Conservation (phyloP, 2,888 invertebrate genomes). For the Metellina segmentata region DNA sequence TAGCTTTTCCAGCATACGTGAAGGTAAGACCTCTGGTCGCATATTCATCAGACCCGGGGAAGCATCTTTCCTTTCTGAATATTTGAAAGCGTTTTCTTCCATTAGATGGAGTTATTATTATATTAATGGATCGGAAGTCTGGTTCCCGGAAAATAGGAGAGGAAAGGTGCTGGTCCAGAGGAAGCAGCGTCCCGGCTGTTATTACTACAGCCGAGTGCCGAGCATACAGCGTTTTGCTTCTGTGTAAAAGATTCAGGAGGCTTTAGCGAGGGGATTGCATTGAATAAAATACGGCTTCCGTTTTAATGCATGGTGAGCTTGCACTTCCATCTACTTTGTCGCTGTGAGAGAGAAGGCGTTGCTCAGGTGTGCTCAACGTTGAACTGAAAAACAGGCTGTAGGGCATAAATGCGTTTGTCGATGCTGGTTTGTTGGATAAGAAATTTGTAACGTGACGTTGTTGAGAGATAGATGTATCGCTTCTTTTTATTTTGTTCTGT, state of each 20-base stretch:
- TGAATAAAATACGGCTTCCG: not conserved
- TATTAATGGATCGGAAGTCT: constrained; percentile 43
- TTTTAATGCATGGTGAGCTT: not conserved
- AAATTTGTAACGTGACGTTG: too few species aligned
- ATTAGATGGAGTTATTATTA: constrained; percentile 37
- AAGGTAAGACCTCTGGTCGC: too few species aligned
- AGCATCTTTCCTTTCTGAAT: constrained; percentile 1
- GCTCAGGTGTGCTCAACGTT: too few species aligned
- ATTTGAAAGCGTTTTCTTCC: constrained; percentile 39
- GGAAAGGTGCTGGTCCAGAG: too few species aligned
- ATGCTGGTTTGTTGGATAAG: too few species aligned
- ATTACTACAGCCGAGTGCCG: not conserved
- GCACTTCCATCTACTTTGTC: too few species aligned
- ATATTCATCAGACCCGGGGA: not conserved
- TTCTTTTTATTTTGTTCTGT: too few species aligned
- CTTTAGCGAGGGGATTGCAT: not conserved
- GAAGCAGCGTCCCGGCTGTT: not conserved
- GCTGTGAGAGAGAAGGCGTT: too few species aligned
- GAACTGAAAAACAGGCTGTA: too few species aligned
- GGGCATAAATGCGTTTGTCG: too few species aligned
- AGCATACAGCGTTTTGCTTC: not conserved
- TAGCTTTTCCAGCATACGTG: too few species aligned
- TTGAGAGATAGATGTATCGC: too few species aligned
- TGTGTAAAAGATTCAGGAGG: not conserved
- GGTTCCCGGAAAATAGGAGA: not conserved